phyloP scores from a whole-genome alignment of 2,797 vertebrate genomes.

The Setipinna tenuifilis region DNA sequence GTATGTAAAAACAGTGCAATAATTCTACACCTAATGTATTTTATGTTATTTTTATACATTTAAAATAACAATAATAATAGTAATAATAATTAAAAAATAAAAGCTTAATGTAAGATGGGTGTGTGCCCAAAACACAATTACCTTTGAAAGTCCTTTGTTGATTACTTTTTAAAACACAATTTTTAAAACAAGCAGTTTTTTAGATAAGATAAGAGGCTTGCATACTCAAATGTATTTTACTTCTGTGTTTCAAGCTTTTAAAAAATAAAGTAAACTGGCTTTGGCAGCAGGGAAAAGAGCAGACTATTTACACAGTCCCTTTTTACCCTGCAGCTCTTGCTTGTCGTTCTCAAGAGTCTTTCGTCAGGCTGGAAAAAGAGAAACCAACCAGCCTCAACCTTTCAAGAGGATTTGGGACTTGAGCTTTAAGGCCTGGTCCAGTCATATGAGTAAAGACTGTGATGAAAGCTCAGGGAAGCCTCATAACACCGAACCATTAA shows the following conservation, averaged over 20 bases:
- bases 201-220: not conserved
- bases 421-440: not conserved
- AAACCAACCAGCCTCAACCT: not conserved
- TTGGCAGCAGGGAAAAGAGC: conserved; percentile 24
- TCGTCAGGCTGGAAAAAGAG: not conserved
- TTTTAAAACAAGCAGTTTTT: conserved; percentile 22
- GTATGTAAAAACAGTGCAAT: not conserved
- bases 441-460: conserved; percentile 14
- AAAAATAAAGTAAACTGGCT: conserved; percentile 29
- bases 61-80: not conserved
- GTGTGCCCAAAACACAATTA: too few species aligned
- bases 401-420: conserved; percentile 5
- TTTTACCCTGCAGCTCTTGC: conserved; percentile 24
- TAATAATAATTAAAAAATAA: too few species aligned
- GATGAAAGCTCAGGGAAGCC: conserved; percentile 33
- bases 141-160: not conserved
- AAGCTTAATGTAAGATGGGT: not conserved
- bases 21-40: not conserved
- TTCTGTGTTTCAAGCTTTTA: not conserved
- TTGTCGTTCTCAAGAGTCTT: conserved; percentile 35
- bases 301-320: conserved; percentile 40
- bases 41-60: not conserved
- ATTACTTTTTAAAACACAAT: not conserved
- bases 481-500: conserved; percentile 28
- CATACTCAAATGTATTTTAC: not conserved